Base-by-base conservation (phyloP, 1,140 invertebrate species). In the Apocrypta bakeri region DNA sequence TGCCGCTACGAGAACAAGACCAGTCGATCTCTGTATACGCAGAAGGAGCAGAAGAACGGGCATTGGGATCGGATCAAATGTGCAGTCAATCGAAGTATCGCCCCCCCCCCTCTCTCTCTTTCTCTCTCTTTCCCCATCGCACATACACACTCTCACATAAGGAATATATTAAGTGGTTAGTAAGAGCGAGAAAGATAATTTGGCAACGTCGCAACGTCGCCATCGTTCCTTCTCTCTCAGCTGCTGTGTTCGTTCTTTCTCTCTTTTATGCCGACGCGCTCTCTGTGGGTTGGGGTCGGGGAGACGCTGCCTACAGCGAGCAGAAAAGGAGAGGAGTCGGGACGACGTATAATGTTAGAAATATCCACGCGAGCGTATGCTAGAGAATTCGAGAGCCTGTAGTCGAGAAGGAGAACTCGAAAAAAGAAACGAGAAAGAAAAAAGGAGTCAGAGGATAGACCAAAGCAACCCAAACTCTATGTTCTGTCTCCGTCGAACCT, bases 141-240 rank as follows among this genome's bases (percentile, higher is more conserved):
- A 33, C 68, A 33, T 14, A 14, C 68, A n/a, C 25, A 25, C 64
- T 4, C 25, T 7, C 25, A 25, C 7, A 27, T 3, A 4, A 61
- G 27, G 72, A 74, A 74, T 74, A 42, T 88, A 89, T 88, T 86
- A 87, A 88, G 85, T 83, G 78, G 86, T 88, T 69, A 78, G 33
- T 27, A 12, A 77, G 61, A 31, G 21, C 27, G 63, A 80, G 72
- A 75, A 89, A 88, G 84, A 90, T 90, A 89, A 90, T 91, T 90
- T 90, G 90, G 90, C 90, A 91, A 91, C 90, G 88, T 86, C 86
- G 90, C 87, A 87, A 83, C 84, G 48, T 56, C 87, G 88, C 87
- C 89, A 88, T 89, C 37, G 29, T 14, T 29, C 71, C 37, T 73
- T 24, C 42, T 75, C 56, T 21, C 48, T 27, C 63, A 64, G 25